Percentiles rank a stretch among this genome's conserved stretches.
These are phyloP conservation scores for Gymnogyps californianus DNA, from an alignment of 2,113 vertebrate genomes.

Conservation along the genomic window DNA sequence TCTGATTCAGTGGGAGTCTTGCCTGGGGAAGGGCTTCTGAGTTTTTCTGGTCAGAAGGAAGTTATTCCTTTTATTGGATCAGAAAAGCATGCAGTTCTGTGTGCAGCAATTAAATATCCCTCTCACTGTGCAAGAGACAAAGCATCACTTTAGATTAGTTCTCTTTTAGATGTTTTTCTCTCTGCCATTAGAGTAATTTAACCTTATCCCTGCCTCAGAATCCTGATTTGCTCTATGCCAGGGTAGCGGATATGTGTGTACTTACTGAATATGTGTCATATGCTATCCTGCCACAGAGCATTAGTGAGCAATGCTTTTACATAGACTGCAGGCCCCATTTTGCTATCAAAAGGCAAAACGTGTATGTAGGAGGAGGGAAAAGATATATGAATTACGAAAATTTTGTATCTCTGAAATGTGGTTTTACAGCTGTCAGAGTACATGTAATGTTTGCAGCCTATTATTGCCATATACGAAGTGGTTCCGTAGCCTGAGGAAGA, in stretches of 20 bases:
- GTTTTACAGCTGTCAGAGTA: constrained; percentile 31
- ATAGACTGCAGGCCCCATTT: background rate
- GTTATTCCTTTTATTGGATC: background rate
- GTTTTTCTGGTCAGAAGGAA: constrained; percentile 12
- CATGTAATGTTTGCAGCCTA: background rate
- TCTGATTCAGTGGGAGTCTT: background rate
- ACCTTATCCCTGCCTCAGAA: background rate
- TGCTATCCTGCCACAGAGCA: background rate
- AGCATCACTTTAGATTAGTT: constrained; percentile 11
- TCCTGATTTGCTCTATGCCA: background rate
- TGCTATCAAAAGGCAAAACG: background rate
- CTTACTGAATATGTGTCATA: background rate
- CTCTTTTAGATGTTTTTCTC: background rate
- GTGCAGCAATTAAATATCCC: constrained; percentile 25
- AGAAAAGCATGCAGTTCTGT: constrained; percentile 6
- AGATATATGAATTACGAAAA: background rate
- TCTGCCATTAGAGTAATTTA: constrained; percentile 28
- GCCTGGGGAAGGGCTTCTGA: background rate
- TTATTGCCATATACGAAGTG: background rate
- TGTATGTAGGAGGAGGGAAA: background rate
- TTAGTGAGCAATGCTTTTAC: background rate
- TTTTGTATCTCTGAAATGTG: background rate
- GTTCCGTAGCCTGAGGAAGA: constrained; percentile 19
- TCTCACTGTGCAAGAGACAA: constrained; percentile 20
- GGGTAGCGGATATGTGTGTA: background rate